Conservation (phyloP, 2,888 invertebrate species). For the Ochlodes sylvanus region DNA sequence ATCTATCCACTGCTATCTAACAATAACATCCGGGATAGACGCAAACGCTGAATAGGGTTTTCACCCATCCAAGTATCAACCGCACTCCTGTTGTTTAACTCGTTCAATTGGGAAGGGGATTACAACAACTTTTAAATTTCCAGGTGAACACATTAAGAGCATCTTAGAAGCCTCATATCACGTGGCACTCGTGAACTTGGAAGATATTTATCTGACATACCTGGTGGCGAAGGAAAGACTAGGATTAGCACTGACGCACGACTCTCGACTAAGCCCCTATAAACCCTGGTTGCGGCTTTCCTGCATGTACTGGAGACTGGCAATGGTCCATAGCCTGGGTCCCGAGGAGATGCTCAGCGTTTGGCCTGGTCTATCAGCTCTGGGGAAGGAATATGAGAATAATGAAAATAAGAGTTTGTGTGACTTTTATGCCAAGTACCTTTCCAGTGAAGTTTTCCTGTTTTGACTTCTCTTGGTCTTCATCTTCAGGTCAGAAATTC, state of each 20-base stretch:
- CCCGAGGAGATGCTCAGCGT: constrained; percentile 54
- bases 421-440: constrained; percentile 47
- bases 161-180: constrained; percentile 82
- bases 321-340: constrained; percentile 57
- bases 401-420: constrained; percentile 47
- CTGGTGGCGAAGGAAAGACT: constrained; percentile 84
- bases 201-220: constrained; percentile 90
- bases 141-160: constrained; percentile 62
- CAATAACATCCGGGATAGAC: no score
- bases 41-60: no score
- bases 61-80: no score
- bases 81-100: no score
- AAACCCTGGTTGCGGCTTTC: constrained; percentile 53
- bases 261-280: constrained; percentile 78
- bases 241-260: constrained; percentile 82
- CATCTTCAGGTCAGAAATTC: neutral
- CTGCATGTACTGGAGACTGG: constrained; percentile 63
- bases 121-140: constrained; percentile 40
- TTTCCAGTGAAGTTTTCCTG: constrained; percentile 54
- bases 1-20: no score
- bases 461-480: constrained; percentile 38
- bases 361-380: constrained; percentile 53
- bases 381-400: constrained; percentile 42
- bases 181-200: constrained; percentile 87
- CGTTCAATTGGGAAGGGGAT: no score